phyloP scores from a whole-genome alignment of 1,140 invertebrate species.

The Mizuhopecten yessoensis region DNA sequence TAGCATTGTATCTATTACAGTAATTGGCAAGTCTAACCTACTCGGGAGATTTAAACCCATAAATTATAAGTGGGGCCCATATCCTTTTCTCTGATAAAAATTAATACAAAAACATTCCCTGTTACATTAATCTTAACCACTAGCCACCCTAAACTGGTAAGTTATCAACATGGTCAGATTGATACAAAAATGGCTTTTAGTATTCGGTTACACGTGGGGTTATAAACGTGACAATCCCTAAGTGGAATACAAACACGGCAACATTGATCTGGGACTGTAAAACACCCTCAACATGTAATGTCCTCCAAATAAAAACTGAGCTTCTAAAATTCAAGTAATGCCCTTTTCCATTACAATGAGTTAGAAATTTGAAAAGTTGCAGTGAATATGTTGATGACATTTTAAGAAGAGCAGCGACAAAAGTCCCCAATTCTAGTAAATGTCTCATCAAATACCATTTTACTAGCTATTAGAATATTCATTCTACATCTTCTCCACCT shows the following conservation, averaged over 20 bases:
- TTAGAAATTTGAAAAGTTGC: background rate
- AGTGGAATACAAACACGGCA: background rate
- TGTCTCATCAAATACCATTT: no score
- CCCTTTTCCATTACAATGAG: background rate
- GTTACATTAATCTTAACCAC: background rate
- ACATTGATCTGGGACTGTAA: background rate
- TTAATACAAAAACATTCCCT: constrained; percentile 28
- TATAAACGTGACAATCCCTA: background rate
- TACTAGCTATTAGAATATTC: no score
- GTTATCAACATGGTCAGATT: background rate
- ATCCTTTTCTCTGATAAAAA: constrained; percentile 19
- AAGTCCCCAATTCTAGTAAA: no score
- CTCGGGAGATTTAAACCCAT: background rate
- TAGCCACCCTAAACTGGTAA: background rate
- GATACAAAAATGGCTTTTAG: background rate
- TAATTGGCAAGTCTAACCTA: background rate
- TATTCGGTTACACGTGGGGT: background rate
- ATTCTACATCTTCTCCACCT: no score
- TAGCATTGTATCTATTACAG: background rate
- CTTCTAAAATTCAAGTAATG: background rate
- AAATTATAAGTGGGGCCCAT: background rate
- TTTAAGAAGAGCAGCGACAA: background rate
- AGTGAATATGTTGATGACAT: background rate
- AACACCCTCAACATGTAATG: background rate
- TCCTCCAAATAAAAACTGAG: background rate